A percentile compares a stretch with the other conserved stretches of the same genome.
Conservation (phyloP, 1,140 invertebrate species). For the Philopotamus ludificatus region DNA sequence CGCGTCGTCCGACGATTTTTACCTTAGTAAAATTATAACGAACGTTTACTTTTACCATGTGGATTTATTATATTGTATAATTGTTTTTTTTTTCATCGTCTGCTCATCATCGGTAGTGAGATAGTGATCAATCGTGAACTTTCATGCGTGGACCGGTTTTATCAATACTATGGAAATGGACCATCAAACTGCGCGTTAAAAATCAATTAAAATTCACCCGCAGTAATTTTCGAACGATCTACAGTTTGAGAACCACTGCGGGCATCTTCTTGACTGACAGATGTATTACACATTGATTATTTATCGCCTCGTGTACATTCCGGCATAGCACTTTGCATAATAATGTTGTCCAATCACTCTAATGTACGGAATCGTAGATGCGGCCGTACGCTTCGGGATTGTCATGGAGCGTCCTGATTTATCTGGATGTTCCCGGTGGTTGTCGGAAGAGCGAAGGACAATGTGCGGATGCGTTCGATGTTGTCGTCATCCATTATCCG, state of each 20-base stretch:
- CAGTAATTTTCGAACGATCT: no score
- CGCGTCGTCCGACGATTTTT: no score
- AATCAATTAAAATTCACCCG: no score
- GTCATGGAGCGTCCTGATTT: no score
- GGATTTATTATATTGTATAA: constrained; percentile 15
- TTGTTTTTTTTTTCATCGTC: constrained; percentile 11
- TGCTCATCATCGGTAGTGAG: constrained; percentile 15
- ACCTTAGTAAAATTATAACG: no score
- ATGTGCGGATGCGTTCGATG: no score
- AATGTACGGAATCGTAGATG: no score
- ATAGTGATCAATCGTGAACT: constrained; percentile 26
- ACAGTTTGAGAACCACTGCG: background rate
- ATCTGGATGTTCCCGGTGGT: no score
- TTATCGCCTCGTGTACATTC: constrained; percentile 9
- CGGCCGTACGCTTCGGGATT: no score
- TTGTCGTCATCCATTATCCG: no score
- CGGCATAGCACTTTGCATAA: constrained; percentile 12
- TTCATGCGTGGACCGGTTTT: constrained; percentile 24
- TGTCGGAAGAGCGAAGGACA: no score
- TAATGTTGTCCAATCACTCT: constrained; percentile 3
- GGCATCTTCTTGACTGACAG: constrained; percentile 8
- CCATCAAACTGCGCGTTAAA: no score
- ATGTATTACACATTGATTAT: constrained; percentile 17
- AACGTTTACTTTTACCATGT: constrained; percentile 21
- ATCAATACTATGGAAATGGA: background rate